Evolutionary conservation across 1,140 invertebrate species (phyloP).

Genomic region (Diorhabda carinulata): DNA sequence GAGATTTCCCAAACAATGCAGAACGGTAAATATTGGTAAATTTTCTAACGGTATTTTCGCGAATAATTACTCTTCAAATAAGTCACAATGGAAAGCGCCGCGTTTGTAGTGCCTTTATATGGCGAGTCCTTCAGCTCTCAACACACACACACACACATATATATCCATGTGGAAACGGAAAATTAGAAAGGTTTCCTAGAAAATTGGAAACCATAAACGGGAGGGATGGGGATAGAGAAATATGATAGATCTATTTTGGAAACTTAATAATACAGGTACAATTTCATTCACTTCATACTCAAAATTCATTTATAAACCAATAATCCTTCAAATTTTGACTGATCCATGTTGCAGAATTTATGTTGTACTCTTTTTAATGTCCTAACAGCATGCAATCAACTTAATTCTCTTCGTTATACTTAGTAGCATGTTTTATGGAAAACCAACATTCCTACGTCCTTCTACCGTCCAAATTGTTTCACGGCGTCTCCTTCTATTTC

Average conservation of each 20-base stretch:
- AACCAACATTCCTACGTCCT: too few relatives aligned
- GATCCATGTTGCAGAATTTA: too few relatives aligned
- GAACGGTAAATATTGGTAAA: conserved; percentile 17
- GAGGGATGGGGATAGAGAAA: conserved; percentile 20
- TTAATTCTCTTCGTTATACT: too few relatives aligned
- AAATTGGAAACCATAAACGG: conserved; percentile 32
- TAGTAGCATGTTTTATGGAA: too few relatives aligned
- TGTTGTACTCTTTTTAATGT: too few relatives aligned
- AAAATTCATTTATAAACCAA: too few relatives aligned
- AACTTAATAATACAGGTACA: too few relatives aligned
- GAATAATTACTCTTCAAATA: conserved; percentile 1
- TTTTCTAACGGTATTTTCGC: neutral
- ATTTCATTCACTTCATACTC: too few relatives aligned
- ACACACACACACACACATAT: conserved; percentile 3
- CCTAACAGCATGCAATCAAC: too few relatives aligned
- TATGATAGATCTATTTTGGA: neutral
- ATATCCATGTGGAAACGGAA: neutral
- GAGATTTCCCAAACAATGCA: conserved; percentile 15
- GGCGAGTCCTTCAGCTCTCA: neutral
- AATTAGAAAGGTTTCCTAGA: conserved; percentile 14
- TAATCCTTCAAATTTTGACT: too few relatives aligned
- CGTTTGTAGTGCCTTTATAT: neutral
- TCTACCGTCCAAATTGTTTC: too few relatives aligned
- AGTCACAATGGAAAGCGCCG: neutral
- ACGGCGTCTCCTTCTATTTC: too few relatives aligned